Percentiles rank a stretch among this genome's conserved stretches.
Conservation (phyloP, 2,113 vertebrate genomes). For the Sardina pilchardus region DNA sequence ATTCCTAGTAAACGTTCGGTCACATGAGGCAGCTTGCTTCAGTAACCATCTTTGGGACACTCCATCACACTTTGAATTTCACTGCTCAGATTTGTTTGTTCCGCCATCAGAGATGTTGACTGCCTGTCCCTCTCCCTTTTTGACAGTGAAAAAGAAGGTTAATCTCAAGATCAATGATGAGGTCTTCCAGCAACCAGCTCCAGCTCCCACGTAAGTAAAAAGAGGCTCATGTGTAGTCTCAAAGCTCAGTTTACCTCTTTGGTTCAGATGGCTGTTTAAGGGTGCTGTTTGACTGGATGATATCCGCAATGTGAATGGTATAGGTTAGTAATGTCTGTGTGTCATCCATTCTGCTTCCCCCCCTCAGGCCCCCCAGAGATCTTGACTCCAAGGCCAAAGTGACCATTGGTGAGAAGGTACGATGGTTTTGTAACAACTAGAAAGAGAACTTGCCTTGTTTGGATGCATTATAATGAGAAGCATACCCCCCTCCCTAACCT, state of each 20-base stretch:
- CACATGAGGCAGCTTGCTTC: background rate
- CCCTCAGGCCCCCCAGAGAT: slow-evolving; percentile 88
- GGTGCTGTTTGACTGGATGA: background rate
- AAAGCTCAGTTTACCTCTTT: background rate
- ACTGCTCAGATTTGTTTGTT: background rate
- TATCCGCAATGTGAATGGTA: background rate
- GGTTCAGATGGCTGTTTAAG: background rate
- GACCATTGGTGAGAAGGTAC: slow-evolving; percentile 93
- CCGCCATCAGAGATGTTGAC: background rate
- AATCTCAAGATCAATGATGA: slow-evolving; percentile 87
- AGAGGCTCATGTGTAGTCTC: background rate
- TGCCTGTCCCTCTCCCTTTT: background rate
- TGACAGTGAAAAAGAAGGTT: slow-evolving; percentile 80
- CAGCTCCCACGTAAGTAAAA: slow-evolving; percentile 83
- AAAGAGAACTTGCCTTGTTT: no score
- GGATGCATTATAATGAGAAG: no score
- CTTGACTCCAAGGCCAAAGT: slow-evolving; percentile 95
- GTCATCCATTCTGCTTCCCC: background rate
- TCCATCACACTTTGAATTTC: background rate
- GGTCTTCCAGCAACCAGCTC: slow-evolving; percentile 86
- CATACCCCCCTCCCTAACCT: no score
- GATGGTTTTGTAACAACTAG: background rate
- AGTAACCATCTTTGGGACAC: background rate
- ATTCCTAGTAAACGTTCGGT: no score
- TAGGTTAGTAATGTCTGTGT: background rate